Percentiles rank a stretch among this genome's conserved stretches.
Evolutionary conservation across 2,113 vertebrate species (phyloP).

Genomic region (Elephantulus edwardii): DNA sequence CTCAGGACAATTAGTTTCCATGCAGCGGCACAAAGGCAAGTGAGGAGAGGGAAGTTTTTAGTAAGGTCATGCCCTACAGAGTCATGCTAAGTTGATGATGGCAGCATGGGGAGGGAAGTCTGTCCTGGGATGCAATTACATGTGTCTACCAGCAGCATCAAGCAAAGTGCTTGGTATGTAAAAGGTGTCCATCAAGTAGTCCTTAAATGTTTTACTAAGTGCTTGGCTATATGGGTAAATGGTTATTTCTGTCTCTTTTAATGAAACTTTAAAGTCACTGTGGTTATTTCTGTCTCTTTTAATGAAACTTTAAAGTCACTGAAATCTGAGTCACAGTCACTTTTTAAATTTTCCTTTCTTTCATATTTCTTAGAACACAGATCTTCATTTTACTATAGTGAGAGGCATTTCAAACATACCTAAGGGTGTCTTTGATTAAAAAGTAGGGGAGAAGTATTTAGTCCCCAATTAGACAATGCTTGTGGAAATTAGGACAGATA

Average conservation of each 20-base stretch:
- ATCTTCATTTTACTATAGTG: not conserved
- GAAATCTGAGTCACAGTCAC: not conserved
- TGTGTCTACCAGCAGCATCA: not conserved
- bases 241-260: not conserved
- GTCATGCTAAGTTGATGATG: not conserved
- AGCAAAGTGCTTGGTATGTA: not conserved
- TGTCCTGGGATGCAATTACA: not conserved
- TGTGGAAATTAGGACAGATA: constrained; percentile 21
- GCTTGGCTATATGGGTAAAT: not conserved
- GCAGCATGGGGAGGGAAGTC: not conserved
- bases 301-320: no score
- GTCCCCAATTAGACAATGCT: not conserved
- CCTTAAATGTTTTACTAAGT: not conserved
- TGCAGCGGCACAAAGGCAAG: not conserved
- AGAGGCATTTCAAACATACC: not conserved
- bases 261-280: no score
- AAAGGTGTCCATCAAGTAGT: not conserved
- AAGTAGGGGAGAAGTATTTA: not conserved
- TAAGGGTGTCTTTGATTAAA: constrained; percentile 2
- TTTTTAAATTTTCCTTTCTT: not conserved
- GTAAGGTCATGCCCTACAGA: not conserved
- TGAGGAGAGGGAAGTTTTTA: not conserved
- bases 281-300: no score
- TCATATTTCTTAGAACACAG: not conserved
- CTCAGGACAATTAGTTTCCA: not conserved